Base-by-base conservation (phyloP, 2,888 invertebrate genomes). In the Pocota personata region DNA sequence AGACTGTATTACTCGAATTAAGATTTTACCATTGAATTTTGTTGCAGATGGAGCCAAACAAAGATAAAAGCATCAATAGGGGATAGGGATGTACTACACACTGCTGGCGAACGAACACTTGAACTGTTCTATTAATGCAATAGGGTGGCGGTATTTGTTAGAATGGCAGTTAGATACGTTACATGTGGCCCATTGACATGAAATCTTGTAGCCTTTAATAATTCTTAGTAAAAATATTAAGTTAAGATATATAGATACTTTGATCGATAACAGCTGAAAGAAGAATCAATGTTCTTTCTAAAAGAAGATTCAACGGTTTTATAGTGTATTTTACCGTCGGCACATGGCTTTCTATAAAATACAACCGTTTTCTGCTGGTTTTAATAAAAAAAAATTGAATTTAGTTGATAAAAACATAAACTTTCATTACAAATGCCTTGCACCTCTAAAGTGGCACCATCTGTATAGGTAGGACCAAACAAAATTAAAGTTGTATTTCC, bases 1-100 rank as follows among this genome's bases (percentile, higher is more conserved):
- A 92, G 91, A 91, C 92, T 91, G 91, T 91, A 92, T 92, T 92
- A 92, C 91, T 90, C 91, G 92, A 92, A 92, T 92, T 92, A 92
- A 92, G 92, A 92, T 92, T 92, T 90, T 89, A 90, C 90, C 91
- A 92, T 90, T 91, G 88, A 89, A 89, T 89, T 89, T 88, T 43
- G 86, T 87, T 88, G 89, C 89, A 89, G 89, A 89, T 89, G 89
- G 88, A 89, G 87, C 88, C 87, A 87, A 88, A 89, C 87, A 88
- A 87, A 87, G 88, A 89, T 88, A 88, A 88, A 87, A 87, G 87
- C 87, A 87, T 83, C 67, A 48, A 78, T 35, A 87, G 69, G 48
- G 79, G 79, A 79, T 79, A 62, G 66, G 50, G 40, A 71, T 50
- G 50, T 52, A 24, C 12, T 19, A 55, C 40, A 16, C 55, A 37